Conservation (phyloP, 2,797 vertebrate species). For the Chaetodon trifasciatus region DNA sequence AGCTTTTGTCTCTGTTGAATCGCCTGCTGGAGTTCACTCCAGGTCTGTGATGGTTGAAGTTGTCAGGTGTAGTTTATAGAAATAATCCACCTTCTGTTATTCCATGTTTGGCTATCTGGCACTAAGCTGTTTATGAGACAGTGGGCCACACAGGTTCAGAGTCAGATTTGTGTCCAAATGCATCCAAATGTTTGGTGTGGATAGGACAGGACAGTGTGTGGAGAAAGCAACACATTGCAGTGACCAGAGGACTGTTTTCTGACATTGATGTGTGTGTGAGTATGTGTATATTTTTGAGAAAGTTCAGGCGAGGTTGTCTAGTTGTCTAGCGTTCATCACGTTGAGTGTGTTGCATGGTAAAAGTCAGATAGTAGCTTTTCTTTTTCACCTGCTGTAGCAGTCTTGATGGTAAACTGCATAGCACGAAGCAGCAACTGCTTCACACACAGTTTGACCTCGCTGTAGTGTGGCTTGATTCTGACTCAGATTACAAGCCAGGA, state of each 20-base stretch:
- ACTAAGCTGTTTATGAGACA: neutral
- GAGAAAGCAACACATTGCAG: too few relatives aligned
- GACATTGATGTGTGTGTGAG: neutral
- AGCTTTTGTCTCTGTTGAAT: too few relatives aligned
- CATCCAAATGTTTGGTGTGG: neutral
- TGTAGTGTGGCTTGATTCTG: neutral
- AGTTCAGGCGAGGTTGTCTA: neutral
- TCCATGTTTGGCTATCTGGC: neutral
- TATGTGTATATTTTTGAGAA: neutral
- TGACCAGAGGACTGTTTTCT: neutral
- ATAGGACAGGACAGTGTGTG: neutral
- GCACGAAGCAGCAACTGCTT: neutral
- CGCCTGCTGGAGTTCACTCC: neutral
- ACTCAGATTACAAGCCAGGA: neutral
- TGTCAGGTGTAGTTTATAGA: neutral
- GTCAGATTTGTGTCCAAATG: neutral
- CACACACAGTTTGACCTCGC: neutral
- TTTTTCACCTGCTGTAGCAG: neutral
- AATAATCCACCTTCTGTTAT: neutral
- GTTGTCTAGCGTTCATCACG: neutral
- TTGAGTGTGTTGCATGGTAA: neutral
- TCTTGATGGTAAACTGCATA: neutral
- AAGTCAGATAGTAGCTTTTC: neutral
- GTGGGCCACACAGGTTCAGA: neutral
- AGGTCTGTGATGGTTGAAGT: neutral